A percentile compares a stretch with the other conserved stretches of the same genome.
phyloP scores from a whole-genome alignment of 2,888 invertebrate genomes.

The Drosophila colorata region DNA sequence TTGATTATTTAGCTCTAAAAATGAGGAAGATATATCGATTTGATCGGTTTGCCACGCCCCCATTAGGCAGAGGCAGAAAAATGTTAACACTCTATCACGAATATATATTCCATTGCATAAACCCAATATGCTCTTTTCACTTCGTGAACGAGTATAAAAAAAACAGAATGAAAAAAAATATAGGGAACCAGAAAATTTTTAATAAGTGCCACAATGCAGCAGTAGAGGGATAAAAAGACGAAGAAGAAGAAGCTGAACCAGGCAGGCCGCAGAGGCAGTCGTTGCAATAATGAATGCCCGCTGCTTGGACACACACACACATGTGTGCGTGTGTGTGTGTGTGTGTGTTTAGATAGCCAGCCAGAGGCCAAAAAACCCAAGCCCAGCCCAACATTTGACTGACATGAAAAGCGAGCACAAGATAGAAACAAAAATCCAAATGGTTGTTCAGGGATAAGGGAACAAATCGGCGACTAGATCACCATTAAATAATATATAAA shows the following conservation, averaged over 20 bases:
- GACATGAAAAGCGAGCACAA: slow-evolving; percentile 53
- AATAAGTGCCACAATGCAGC: slow-evolving; percentile 79
- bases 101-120: no score
- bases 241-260: slow-evolving; percentile 30
- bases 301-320: slow-evolving; percentile 34
- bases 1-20: no score
- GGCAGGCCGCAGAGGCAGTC: slow-evolving; percentile 34
- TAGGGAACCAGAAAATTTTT: slow-evolving; percentile 71
- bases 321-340: slow-evolving; percentile 21
- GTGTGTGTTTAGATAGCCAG: slow-evolving; percentile 42
- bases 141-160: background rate
- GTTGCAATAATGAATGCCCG: slow-evolving; percentile 60
- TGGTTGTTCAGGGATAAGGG: slow-evolving; percentile 19
- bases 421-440: slow-evolving; percentile 33
- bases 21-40: no score
- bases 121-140: no score
- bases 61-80: no score
- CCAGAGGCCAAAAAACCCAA: slow-evolving; percentile 55
- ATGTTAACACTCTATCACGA: no score
- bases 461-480: slow-evolving; percentile 20
- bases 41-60: no score
- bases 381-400: slow-evolving; percentile 56
- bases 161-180: slow-evolving; percentile 23
- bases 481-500: slow-evolving; percentile 9
- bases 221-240: slow-evolving; percentile 34